Evolutionary conservation across 2,888 invertebrate species (phyloP).

Genomic region (Pristionchus maxplancki): DNA sequence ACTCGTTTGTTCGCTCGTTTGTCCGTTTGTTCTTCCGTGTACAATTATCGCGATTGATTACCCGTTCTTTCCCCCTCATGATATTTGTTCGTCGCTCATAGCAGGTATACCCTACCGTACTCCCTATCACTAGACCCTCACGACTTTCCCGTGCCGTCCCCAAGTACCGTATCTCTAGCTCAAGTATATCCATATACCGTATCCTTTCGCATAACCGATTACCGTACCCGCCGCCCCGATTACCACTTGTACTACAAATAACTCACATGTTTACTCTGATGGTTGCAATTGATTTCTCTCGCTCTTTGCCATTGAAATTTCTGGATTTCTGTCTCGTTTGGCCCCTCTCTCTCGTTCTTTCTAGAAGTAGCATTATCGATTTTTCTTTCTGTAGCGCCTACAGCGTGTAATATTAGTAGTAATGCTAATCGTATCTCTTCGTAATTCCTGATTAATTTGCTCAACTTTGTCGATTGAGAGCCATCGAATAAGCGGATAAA

Average conservation of each 20-base stretch:
- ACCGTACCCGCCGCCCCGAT: neutral
- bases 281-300: constrained; percentile 26
- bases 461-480: neutral
- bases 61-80: constrained; percentile 33
- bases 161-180: constrained; percentile 26
- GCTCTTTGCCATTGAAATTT: constrained; percentile 19
- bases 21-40: neutral
- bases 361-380: constrained; percentile 7
- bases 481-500: neutral
- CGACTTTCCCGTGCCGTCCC: neutral
- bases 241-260: constrained; percentile 10
- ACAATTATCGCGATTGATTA: constrained; percentile 34
- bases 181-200: constrained; percentile 24
- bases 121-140: neutral
- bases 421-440: neutral
- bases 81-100: constrained; percentile 11
- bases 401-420: constrained; percentile 31
- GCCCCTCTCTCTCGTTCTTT: constrained; percentile 49
- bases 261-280: constrained; percentile 5
- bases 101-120: constrained; percentile 19
- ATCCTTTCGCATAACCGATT: constrained; percentile 11
- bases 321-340: constrained; percentile 34
- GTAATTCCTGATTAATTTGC: constrained; percentile 1
- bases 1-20: neutral
- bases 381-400: constrained; percentile 16